A percentile compares a stretch with the other conserved stretches of the same genome.
Conservation (phyloP, 1,140 invertebrate species). For the Metaphire vulgaris region DNA sequence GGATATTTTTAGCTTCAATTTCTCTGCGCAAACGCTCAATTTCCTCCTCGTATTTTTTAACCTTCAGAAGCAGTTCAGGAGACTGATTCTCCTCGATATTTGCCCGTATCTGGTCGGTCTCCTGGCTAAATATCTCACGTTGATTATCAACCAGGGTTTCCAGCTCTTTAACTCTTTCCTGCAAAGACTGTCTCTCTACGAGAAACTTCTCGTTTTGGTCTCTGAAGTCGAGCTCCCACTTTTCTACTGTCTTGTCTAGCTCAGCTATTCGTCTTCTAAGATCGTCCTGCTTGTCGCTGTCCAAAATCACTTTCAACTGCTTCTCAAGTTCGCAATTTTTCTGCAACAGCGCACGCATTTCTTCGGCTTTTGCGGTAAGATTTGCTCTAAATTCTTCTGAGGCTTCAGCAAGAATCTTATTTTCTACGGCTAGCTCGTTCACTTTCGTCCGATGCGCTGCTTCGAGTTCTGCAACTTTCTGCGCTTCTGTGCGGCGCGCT, state of each 20-base stretch:
- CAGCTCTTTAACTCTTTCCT: not conserved
- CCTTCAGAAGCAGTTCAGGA: not conserved
- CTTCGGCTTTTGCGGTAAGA: too few relatives aligned
- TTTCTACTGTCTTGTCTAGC: not conserved
- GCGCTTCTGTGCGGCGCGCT: slow-evolving; percentile 26
- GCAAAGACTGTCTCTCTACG: not conserved
- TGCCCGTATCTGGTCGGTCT: too few relatives aligned
- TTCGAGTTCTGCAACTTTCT: not conserved
- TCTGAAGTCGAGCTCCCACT: not conserved
- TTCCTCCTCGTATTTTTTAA: not conserved
- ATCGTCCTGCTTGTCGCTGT: not conserved
- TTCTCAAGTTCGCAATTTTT: too few relatives aligned
- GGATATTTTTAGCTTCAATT: too few relatives aligned
- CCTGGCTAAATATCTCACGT: not conserved
- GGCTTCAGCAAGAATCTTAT: not conserved
- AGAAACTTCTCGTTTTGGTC: not conserved
- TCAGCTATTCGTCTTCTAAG: not conserved
- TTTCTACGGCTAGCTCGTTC: not conserved
- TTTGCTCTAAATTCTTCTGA: too few relatives aligned
- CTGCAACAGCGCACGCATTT: too few relatives aligned
- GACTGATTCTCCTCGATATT: not conserved
- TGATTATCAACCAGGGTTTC: not conserved
- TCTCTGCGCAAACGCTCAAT: not conserved
- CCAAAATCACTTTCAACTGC: too few relatives aligned
- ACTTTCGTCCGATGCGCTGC: not conserved